Evolutionary conservation across 2,113 vertebrate genomes (phyloP).

Genomic region (human): DNA sequence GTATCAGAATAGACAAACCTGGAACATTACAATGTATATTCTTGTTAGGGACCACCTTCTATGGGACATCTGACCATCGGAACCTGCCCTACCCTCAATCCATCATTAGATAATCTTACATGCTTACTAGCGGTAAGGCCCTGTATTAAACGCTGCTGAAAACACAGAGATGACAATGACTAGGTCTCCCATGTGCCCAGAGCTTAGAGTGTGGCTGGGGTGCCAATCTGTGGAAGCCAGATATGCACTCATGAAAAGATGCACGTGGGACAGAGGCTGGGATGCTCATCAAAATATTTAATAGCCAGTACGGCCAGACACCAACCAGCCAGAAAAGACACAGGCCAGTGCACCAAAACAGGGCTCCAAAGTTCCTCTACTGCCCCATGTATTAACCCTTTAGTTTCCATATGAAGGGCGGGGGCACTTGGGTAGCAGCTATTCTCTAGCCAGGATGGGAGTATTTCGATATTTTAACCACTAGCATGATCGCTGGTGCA

Average conservation of each 20-base stretch:
- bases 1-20: background rate
- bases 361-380: background rate
- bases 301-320: background rate
- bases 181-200: background rate
- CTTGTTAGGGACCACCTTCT: background rate
- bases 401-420: background rate
- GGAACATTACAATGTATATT: background rate
- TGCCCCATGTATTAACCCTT: background rate
- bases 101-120: background rate
- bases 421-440: background rate
- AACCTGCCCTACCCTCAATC: background rate
- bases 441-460: background rate
- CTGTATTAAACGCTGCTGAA: background rate
- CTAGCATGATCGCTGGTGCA: too few relatives aligned
- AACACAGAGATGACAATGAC: background rate
- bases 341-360: background rate
- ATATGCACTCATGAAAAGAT: background rate
- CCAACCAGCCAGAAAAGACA: background rate
- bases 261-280: background rate
- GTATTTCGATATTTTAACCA: background rate
- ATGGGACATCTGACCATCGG: too few relatives aligned
- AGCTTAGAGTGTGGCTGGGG: background rate
- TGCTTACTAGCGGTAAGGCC: background rate
- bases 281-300: background rate
- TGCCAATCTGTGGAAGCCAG: background rate